A percentile compares a stretch with the other conserved stretches of the same genome.
These are phyloP conservation scores for Falco biarmicus DNA, from an alignment of 2,797 vertebrate genomes.

Conservation along the genomic window DNA sequence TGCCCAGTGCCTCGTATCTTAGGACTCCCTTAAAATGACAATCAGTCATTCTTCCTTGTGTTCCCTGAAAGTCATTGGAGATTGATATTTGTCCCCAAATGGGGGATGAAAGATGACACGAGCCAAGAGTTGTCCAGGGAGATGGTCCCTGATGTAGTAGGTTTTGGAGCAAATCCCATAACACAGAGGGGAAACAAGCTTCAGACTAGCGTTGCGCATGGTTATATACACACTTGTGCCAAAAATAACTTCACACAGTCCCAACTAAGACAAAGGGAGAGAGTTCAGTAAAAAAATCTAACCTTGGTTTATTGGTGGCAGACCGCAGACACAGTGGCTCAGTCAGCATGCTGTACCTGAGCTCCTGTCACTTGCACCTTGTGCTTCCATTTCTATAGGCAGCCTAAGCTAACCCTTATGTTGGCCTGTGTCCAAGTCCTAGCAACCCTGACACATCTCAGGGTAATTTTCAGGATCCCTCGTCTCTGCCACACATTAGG, in stretches of 20 bases:
- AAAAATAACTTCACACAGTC: neutral
- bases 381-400: neutral
- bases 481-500: neutral
- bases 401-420: neutral
- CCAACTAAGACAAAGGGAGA: neutral
- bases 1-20: neutral
- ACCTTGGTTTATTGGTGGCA: neutral
- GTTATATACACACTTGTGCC: neutral
- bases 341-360: fast-evolving
- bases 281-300: neutral
- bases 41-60: neutral
- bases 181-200: neutral
- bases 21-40: neutral
- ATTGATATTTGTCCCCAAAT: neutral
- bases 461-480: neutral
- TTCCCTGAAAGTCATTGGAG: neutral
- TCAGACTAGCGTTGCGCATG: neutral
- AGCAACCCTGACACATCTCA: neutral
- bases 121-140: neutral
- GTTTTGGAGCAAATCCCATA: neutral
- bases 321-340: neutral
- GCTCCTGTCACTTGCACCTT: neutral
- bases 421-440: neutral
- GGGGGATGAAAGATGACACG: neutral
- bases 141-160: neutral